Conservation (phyloP, 2,888 invertebrate genomes). For the Lucinisca nassula region DNA sequence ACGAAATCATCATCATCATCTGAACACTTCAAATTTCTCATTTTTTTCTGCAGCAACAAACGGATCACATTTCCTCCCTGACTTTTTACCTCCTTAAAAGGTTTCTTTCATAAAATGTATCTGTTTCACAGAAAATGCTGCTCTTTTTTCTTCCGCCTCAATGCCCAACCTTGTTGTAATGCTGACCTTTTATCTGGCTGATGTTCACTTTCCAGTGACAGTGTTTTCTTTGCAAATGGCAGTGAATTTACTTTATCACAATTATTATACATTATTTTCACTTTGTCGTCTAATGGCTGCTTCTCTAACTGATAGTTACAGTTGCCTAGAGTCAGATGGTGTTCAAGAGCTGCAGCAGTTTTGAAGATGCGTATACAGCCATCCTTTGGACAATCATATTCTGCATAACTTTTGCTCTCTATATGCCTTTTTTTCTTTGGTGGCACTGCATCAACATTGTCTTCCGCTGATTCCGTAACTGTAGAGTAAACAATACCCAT, state of each 20-base stretch:
- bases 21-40: background rate
- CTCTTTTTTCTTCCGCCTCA: background rate
- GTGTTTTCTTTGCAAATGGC: background rate
- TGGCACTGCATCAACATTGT: background rate
- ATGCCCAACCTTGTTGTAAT: background rate
- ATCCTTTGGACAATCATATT: constrained; percentile 46
- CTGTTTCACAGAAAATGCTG: background rate
- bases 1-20: too few species aligned
- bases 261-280: background rate
- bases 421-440: background rate
- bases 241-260: background rate
- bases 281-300: background rate
- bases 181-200: background rate
- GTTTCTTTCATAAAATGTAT: background rate
- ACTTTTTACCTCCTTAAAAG: background rate
- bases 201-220: background rate
- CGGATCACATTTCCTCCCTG: background rate
- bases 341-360: background rate
- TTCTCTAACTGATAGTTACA: background rate
- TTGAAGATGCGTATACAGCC: background rate
- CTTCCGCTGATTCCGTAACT: background rate
- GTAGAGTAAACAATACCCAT: background rate
- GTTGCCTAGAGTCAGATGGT: background rate
- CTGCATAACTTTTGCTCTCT: background rate
- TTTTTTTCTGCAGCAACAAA: background rate